phyloP scores from a whole-genome alignment of 2,113 vertebrate species.

The Campylomormyrus tamandua region DNA sequence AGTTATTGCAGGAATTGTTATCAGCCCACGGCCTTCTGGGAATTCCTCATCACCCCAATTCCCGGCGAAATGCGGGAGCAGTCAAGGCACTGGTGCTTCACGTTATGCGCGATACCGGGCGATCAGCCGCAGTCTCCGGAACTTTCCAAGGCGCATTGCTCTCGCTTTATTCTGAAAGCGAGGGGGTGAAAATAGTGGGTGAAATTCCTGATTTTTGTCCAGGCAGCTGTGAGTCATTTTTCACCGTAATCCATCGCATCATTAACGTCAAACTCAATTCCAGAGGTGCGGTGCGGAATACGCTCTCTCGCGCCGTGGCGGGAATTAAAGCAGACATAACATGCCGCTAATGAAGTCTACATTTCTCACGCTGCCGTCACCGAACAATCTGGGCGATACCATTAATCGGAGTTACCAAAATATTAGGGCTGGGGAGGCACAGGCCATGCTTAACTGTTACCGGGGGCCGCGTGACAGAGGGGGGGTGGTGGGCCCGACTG shows the following conservation, averaged over 20 bases:
- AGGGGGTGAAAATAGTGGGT: conserved; percentile 1
- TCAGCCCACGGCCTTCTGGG: not conserved
- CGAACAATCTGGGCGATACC: not conserved
- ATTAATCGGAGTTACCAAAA: not conserved
- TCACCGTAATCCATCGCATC: conserved; percentile 3
- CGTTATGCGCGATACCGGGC: not conserved
- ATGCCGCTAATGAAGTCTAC: not conserved
- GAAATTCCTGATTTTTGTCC: conserved; percentile 15
- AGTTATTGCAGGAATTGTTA: not conserved
- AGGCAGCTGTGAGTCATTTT: conserved; percentile 23
- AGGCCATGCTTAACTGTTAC: not conserved
- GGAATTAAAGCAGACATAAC: conserved; percentile 9
- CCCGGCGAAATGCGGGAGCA: not conserved
- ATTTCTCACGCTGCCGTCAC: not conserved
- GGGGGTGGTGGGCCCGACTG: not conserved
- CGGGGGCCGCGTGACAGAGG: not conserved
- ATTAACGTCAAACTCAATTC: conserved; percentile 12
- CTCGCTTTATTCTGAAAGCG: conserved; percentile 15
- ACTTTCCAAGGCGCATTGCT: not conserved
- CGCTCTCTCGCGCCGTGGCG: not conserved
- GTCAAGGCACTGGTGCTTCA: not conserved
- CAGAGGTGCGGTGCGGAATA: not conserved
- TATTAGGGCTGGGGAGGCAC: not conserved
- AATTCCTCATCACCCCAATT: not conserved
- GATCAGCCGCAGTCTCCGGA: not conserved